Percentiles rank a stretch among this genome's conserved stretches.
Evolutionary conservation across 2,113 vertebrate genomes (phyloP).

Genomic region (Corapipo altera): DNA sequence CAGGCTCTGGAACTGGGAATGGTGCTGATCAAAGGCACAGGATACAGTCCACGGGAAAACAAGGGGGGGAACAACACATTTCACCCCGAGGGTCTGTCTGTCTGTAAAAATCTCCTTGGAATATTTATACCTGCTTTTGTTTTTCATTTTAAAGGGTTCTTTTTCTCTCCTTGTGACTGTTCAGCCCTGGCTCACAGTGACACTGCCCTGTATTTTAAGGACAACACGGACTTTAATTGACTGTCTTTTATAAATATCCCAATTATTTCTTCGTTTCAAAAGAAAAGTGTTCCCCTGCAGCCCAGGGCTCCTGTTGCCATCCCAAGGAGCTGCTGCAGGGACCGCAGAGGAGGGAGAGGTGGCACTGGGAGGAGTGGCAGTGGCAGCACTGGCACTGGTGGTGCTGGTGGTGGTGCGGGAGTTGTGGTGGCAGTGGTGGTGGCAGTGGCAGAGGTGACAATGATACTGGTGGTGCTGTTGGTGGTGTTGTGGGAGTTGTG

Average conservation of each 20-base stretch:
- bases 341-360: fast-evolving
- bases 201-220: fast-evolving
- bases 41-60: not conserved
- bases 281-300: no score
- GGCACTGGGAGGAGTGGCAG: fast-evolving
- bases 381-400: fast-evolving
- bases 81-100: fast-evolving
- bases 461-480: no score
- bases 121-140: fast-evolving
- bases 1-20: fast-evolving
- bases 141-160: not conserved
- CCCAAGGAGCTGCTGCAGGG: fast-evolving
- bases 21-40: not conserved
- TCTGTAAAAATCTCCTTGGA: no score
- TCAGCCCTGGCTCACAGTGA: not conserved
- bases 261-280: fast-evolving
- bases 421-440: not conserved
- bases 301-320: fast-evolving
- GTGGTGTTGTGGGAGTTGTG: no score
- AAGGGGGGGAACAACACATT: not conserved
- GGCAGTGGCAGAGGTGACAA: fast-evolving
- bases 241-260: fast-evolving
- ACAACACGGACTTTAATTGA: fast-evolving
- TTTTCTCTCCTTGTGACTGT: fast-evolving
- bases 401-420: fast-evolving